These are phyloP conservation scores for Agrochola lychnidis DNA, from an alignment of 2,888 invertebrate species.

Conservation along the genomic window DNA sequence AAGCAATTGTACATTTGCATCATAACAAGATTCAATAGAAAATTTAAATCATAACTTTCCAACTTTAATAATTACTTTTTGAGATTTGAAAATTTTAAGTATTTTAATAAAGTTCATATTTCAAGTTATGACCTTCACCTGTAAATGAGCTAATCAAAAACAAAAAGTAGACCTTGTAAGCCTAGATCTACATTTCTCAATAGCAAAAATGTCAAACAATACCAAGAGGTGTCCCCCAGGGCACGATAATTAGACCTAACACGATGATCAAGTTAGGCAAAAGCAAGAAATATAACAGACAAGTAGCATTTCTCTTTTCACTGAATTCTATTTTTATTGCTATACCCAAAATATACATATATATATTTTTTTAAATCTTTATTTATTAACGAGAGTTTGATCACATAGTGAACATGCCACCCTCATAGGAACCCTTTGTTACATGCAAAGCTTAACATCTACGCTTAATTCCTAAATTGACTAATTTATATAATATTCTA, in stretches of 20 bases:
- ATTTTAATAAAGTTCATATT: not conserved
- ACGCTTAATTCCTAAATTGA: too few species aligned
- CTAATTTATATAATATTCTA: too few species aligned
- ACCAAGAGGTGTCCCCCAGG: conserved; percentile 2
- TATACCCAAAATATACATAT: too few species aligned
- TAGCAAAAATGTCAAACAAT: not conserved
- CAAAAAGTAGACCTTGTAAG: not conserved
- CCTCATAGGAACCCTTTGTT: too few species aligned
- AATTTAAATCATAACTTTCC: not conserved
- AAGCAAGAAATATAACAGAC: not conserved
- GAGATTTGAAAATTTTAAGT: not conserved
- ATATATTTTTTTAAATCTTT: too few species aligned
- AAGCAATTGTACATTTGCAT: too few species aligned
- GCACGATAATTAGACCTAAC: conserved; percentile 28
- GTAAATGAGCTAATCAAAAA: not conserved
- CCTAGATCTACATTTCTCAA: not conserved
- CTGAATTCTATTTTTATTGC: not conserved
- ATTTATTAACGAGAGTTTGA: too few species aligned
- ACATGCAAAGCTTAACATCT: too few species aligned
- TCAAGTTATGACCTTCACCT: not conserved
- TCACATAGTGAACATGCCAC: too few species aligned
- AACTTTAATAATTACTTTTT: not conserved
- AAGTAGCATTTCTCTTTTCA: not conserved
- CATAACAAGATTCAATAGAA: not conserved
- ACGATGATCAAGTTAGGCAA: not conserved